Base-by-base conservation (phyloP, 64 coral and sea anemone genomes). In the Stichodactyla helianthus region DNA sequence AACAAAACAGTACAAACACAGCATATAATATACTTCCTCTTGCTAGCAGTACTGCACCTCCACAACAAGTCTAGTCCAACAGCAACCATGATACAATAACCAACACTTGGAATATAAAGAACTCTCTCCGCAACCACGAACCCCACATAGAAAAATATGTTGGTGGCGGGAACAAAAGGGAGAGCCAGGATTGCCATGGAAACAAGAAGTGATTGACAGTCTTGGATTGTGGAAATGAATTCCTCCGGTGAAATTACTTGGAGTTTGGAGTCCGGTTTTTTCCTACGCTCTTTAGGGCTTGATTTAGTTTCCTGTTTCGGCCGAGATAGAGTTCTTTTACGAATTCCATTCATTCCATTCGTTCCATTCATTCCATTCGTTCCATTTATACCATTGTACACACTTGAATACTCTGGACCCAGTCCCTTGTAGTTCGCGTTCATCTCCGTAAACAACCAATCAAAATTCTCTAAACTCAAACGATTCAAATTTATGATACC, bases 101-200 rank as follows among this genome's bases (percentile, higher is more conserved):
- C 94, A 26, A 96, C 79, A 90, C 94, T 96, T 6, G 94, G 94
- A 81, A 96, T 93, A 61, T 96, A 96, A 17, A 96, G 84, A 54
- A 96, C 91, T 65, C 94, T 84, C 26, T 96, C 94, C 9, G 94
- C 94, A 17, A 96, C 89, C 10, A 96, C 94, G 71, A 96, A 96
- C 0, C 94, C 94, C 71, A 96, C 94, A 82, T 96, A 96, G 94
- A 96, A 96, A 96, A 96, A 96, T 60, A 96, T 26, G 19, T 96
- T 96, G 19, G 76, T 87, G 1, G 94, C 94, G 77, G 94, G 94
- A 6, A 96, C 19, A 60, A 96, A 96, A 22, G 94, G 82, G 27
- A 96, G 84, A 19, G 76, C 59, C 44, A 87, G 31, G 12, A 87
- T 96, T 86, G 91, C 85, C 86, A 93, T 77, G 35, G 94, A 82